Percentiles rank a stretch among this genome's conserved stretches.
These are phyloP conservation scores for Aspidiotus rigidus DNA, from an alignment of 2,888 invertebrate species.

Conservation along the genomic window DNA sequence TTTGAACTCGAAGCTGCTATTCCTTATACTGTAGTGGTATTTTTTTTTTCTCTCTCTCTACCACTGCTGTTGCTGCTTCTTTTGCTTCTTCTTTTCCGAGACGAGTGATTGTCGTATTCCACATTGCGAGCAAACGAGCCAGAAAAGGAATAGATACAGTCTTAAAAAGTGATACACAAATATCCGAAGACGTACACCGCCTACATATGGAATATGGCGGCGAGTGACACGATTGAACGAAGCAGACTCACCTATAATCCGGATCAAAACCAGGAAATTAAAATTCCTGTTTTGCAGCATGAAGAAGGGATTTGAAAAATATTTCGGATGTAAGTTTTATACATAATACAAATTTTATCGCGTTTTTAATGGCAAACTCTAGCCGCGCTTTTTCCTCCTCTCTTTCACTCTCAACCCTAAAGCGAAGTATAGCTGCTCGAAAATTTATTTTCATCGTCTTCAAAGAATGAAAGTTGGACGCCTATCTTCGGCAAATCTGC, in stretches of 20 bases:
- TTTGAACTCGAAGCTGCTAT: constrained; percentile 17
- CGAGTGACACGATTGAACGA: not conserved
- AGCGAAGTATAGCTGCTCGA: no score
- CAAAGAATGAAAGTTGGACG: no score
- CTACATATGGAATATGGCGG: not conserved
- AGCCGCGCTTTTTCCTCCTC: not conserved
- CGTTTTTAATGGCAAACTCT: not conserved
- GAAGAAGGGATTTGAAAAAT: constrained; percentile 18
- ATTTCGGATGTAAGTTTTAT: constrained; percentile 27
- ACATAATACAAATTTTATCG: not conserved
- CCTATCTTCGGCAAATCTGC: no score
- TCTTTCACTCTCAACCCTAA: not conserved
- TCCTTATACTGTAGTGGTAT: constrained; percentile 8
- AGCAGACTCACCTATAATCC: constrained; percentile 27
- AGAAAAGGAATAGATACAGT: not conserved
- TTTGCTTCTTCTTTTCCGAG: not conserved
- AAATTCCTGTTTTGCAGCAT: constrained; percentile 22
- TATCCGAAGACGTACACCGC: no score
- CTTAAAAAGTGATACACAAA: not conserved
- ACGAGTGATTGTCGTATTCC: no score
- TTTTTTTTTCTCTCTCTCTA: constrained; percentile 8
- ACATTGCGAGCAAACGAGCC: constrained; percentile 15
- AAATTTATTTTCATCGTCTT: no score
- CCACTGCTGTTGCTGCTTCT: constrained; percentile 10
- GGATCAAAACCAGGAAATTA: constrained; percentile 33